These are phyloP conservation scores for Himalopsyche phryganea DNA, from an alignment of 1,140 invertebrate species.

Conservation along the genomic window DNA sequence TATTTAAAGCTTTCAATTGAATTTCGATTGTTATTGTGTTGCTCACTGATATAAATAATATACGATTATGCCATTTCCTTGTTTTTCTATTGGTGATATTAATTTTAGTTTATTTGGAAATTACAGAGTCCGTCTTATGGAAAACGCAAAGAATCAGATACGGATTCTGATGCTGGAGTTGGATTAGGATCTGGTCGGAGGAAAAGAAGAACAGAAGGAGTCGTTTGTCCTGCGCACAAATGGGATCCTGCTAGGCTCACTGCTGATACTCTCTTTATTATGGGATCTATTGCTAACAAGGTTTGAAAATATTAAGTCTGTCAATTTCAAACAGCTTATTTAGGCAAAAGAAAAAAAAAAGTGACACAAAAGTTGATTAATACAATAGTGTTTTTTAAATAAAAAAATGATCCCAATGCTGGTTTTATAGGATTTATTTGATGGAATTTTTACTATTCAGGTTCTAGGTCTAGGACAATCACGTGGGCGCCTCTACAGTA, in stretches of 20 bases:
- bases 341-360: no score
- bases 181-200: slow-evolving; percentile 37
- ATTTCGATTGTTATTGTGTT: no score
- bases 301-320: slow-evolving; percentile 40
- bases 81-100: no score
- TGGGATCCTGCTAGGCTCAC: slow-evolving; percentile 72
- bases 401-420: no score
- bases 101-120: no score
- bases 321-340: no score
- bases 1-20: no score
- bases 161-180: slow-evolving; percentile 54
- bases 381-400: no score
- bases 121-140: slow-evolving; percentile 54
- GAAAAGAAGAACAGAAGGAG: slow-evolving; percentile 41
- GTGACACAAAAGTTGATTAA: no score
- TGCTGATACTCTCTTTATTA: slow-evolving; percentile 70
- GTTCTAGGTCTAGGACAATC: slow-evolving; percentile 70
- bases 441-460: slow-evolving; percentile 30
- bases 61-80: no score
- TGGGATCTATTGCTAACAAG: slow-evolving; percentile 74
- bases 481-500: slow-evolving; percentile 69
- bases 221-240: slow-evolving; percentile 48
- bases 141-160: slow-evolving; percentile 62
- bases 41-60: no score
- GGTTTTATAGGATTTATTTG: neutral